phyloP scores from a whole-genome alignment of 2,797 vertebrate genomes.

The Crocodylus rhombifer region DNA sequence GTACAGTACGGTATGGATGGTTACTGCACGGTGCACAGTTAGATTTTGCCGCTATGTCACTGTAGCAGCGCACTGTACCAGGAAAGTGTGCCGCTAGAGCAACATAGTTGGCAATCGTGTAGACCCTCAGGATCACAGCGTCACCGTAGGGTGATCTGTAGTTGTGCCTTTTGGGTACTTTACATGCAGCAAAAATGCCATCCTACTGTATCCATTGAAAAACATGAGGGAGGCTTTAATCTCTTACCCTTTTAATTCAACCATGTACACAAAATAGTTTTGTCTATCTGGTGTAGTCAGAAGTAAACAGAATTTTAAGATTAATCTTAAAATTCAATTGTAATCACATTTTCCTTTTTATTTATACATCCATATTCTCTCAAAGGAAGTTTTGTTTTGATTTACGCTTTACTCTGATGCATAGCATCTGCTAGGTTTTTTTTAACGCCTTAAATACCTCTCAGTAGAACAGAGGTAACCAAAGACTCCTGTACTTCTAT shows the following conservation, averaged over 20 bases:
- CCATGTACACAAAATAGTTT: not conserved
- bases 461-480: not conserved
- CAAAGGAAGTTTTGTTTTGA: slow-evolving; percentile 37
- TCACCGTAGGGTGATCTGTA: not conserved
- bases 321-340: not conserved
- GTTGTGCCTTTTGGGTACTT: not conserved
- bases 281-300: not conserved
- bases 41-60: too few species aligned
- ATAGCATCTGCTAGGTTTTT: not conserved
- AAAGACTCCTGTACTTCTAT: not conserved
- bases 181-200: not conserved
- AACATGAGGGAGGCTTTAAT: not conserved
- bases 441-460: not conserved
- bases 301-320: not conserved
- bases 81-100: too few species aligned
- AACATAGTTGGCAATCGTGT: too few species aligned
- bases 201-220: not conserved
- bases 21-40: too few species aligned
- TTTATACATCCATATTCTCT: slow-evolving; percentile 18
- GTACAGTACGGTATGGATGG: too few species aligned
- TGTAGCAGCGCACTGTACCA: too few species aligned
- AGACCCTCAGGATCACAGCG: too few species aligned
- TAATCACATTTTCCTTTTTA: slow-evolving; percentile 6
- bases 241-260: not conserved
- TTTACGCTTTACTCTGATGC: not conserved